Base-by-base conservation (phyloP, 2,113 vertebrate species). In the Megatriorchis doriae region DNA sequence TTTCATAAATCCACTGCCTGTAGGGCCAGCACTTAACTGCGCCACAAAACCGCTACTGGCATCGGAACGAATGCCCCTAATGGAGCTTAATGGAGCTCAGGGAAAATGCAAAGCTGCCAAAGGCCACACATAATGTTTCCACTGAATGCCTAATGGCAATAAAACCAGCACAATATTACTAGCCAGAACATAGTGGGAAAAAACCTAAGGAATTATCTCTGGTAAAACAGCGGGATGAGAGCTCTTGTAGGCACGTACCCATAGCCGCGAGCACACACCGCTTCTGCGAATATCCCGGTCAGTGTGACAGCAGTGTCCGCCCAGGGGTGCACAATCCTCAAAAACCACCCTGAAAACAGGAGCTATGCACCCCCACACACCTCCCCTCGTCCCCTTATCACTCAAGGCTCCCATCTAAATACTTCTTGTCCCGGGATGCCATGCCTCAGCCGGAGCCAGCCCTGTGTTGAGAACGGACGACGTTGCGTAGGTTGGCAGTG, bases 1-100 rank as follows among this genome's bases (percentile, higher is more conserved):
- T 73, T 45, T 22, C 50, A 9, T 4, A 48, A 53, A 65, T 1
- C 62, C 58, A 9, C 67, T 10, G 7, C 29, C 71, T 22, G 65
- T 63, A 16, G 63, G 62, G 67, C 56, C 84, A 43, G 53, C 85
- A 67, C 88, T 95, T 74, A 29, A 29, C 48, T 3, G 31, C 22
- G 62, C 80, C 11, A 3, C 62, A 26, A 6, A 84, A 56, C 62
- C 16, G 61, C 77, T 79, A 1, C 72, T 58, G 72, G 81, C 67
- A 27, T 1, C 4, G 38, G 52, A 48, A 16, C 0, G 12, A 27
- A 34, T 0, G 42, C 11, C 45, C 63, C 68, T 95, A 86, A 96
- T 86, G 91, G 87, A 68, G 79, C 72, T 86, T 96, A 88, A 95
- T 92, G 89, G 87, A 77, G 94, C 91, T 32, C 58, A 7, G 86